A percentile compares a stretch with the other conserved stretches of the same genome.
These are phyloP conservation scores for Drosophila serrata DNA, from an alignment of 1,140 invertebrate genomes.

Conservation along the genomic window DNA sequence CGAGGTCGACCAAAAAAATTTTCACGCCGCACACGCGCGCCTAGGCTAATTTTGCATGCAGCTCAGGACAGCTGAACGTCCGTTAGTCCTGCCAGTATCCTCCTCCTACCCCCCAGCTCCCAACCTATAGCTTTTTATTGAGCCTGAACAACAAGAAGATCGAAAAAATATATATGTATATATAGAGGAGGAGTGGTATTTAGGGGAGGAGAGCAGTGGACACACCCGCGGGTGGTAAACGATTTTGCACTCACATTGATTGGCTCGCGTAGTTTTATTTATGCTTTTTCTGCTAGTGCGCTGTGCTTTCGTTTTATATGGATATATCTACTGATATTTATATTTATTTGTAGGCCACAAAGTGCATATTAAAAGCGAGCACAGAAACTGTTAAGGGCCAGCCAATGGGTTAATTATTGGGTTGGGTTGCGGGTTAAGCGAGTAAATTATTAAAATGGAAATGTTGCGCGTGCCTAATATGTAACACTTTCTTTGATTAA, in stretches of 20 bases:
- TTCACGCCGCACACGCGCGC: constrained; percentile 76
- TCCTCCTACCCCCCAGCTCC: background rate
- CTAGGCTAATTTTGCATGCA: constrained; percentile 81
- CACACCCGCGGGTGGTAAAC: constrained; percentile 77
- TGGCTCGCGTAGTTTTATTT: constrained; percentile 81
- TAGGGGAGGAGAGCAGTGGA: constrained; percentile 45
- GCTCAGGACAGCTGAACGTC: constrained; percentile 70
- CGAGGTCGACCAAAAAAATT: constrained; percentile 67
- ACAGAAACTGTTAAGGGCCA: constrained; percentile 45
- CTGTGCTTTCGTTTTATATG: constrained; percentile 36
- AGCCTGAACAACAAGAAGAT: constrained; percentile 46
- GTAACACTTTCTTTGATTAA: constrained; percentile 44
- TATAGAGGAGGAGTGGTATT: background rate
- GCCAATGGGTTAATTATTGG: constrained; percentile 73
- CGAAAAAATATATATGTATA: background rate
- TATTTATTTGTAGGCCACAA: constrained; percentile 79
- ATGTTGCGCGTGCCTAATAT: constrained; percentile 8
- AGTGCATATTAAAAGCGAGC: constrained; percentile 69
- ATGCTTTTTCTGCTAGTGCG: constrained; percentile 65
- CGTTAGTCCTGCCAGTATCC: constrained; percentile 36
- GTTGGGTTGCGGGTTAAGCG: background rate
- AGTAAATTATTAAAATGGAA: constrained; percentile 47
- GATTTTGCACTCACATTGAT: constrained; percentile 82
- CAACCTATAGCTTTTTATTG: constrained; percentile 61
- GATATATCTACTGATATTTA: constrained; percentile 60